Evolutionary conservation across 2,113 vertebrate species (phyloP), one percentile per base, ranked within the genome.

Genomic region (Reinhardtius hippoglossoides): DNA sequence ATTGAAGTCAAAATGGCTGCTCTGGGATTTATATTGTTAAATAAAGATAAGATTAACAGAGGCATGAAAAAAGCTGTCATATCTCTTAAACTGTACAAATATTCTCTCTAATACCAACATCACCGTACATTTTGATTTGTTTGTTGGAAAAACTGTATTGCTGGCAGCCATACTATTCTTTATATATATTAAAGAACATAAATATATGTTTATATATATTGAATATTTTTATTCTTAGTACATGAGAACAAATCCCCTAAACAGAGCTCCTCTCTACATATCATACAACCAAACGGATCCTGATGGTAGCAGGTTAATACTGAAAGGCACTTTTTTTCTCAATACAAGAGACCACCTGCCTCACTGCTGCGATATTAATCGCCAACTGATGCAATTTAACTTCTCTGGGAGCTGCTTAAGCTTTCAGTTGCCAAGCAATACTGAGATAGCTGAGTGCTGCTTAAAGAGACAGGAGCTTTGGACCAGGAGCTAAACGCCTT

Each of bases 351-450:
- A 71, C 60, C 82, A 74, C 82, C 81, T 23, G 59, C 75, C 76
- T 87, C 76, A 62, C 83, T 80, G 85, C 88, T 82, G 83, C 44
- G 79, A 88, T 89, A 91, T 91, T 92, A 91, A 93, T 91, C 75
- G 64, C 74, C 88, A 88, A 87, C 88, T 93, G 91, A 94, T 94
- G 92, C 83, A 88, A 93, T 93, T 93, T 89, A 92, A 92, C 87
- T 91, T 92, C 86, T 92, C 65, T 20, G 86, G 83, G 89, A 91
- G 88, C 90, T 82, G 87, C 92, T 86, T 80, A 92, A 91, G 93
- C 91, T 93, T 94, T 93, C 92, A 90, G 93, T 95, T 95, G 86
- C 94, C 90, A 92, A 76, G 94, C 92, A 90, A 94, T 92, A 21
- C 74, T 26, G 78, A 90, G 84, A 69, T 50, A 84, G 83, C 83